Evolutionary conservation across 2,888 invertebrate genomes (phyloP).

Genomic region (Drosophila histrio): DNA sequence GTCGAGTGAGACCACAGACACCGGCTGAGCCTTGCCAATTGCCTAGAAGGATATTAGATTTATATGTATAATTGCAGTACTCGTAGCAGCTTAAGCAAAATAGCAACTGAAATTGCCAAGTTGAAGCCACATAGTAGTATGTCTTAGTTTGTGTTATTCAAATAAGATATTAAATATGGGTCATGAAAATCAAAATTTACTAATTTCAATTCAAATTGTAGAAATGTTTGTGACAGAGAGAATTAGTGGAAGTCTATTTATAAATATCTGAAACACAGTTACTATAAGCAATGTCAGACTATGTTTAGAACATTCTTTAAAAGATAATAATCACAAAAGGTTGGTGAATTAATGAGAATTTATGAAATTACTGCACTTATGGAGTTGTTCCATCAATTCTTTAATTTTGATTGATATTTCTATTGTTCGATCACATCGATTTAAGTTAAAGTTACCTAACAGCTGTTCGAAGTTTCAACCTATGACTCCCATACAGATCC

Average conservation of each 20-base stretch:
- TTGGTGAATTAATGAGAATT: no score
- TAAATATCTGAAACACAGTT: no score
- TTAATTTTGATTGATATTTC: conserved; percentile 40
- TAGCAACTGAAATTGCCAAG: not conserved
- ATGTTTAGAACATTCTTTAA: no score
- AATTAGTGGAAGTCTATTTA: no score
- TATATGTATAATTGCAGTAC: conserved; percentile 14
- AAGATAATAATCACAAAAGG: no score
- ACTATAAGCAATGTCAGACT: no score
- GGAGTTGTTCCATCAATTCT: conserved; percentile 17
- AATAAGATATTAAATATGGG: not conserved
- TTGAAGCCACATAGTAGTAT: not conserved
- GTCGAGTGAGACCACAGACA: not conserved
- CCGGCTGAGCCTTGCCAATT: not conserved
- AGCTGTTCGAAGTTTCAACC: conserved; percentile 16
- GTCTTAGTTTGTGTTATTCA: not conserved
- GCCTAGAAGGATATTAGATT: conserved; percentile 4
- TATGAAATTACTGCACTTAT: not conserved
- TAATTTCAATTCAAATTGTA: not conserved
- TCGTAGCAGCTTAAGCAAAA: not conserved
- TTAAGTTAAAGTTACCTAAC: conserved; percentile 41
- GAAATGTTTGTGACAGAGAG: not conserved
- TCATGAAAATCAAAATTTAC: not conserved
- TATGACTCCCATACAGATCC: conserved; percentile 43
- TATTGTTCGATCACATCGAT: conserved; percentile 21